Evolutionary conservation across 2,797 vertebrate genomes (phyloP), one percentile per base, ranked within the genome.

Genomic region (Pristis pectinata): DNA sequence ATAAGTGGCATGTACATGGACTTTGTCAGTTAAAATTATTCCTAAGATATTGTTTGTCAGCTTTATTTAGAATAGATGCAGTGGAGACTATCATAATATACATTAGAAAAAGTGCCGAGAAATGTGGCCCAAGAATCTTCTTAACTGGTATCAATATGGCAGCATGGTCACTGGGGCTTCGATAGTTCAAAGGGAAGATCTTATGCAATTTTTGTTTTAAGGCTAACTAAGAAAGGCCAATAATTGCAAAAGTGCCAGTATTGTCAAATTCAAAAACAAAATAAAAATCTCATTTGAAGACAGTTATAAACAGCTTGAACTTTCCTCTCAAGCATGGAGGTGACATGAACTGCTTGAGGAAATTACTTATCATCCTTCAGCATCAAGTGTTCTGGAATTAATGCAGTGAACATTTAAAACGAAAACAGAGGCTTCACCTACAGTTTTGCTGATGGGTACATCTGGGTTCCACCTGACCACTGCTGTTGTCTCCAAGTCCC

Each of bases 381-480:
- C n/a, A 41, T 91, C 19, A 41, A 91, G n/a, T 74, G 49, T 19
- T 53, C 92, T 74, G 17, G 67, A 34, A 34, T 94, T 94, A 94
- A 76, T 34, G 72, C 70, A 76, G 41, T 94, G 64, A 74, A 93
- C 64, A 93, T 72, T 93, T 49, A 34, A 93, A 93, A 93, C 67
- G 41, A 89, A 89, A 49, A 76, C 74, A 24, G 67, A 94, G 70
- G 67, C 70, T 94, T 94, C 92, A 94, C 92, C 70, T 94, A 56
- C 64, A 94, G 92, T n/a, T 76, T 76, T 34, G 44, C 41, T 17
- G 67, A 19, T 76, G 44, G 44, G 92, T 44, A 74, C 67, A 49
- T 93, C 64, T 93, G 91, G 91, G 49, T 93, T 72, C 91, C 67
- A 74, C 64, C 91, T 93, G 91, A 11, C 91, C 67, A 94, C 70